These are phyloP conservation scores for Frieseomelitta varia DNA, from an alignment of 1,140 invertebrate genomes.

Conservation along the genomic window DNA sequence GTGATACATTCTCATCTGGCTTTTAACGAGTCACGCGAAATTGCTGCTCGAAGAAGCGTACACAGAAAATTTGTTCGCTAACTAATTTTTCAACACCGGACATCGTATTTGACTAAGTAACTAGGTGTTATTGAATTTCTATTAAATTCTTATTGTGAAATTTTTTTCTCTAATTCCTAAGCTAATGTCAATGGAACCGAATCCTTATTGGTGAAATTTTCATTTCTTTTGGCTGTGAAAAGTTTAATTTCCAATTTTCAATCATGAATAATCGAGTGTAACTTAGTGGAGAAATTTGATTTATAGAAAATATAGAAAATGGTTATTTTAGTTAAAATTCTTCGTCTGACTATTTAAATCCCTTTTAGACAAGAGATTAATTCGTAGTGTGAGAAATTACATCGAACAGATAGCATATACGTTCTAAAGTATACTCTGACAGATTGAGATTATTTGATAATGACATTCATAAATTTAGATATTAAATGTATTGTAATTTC, in stretches of 20 bases:
- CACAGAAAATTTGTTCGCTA: slow-evolving; percentile 39
- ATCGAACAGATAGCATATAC: too few species aligned
- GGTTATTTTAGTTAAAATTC: neutral
- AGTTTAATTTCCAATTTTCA: neutral
- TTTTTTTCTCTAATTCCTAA: neutral
- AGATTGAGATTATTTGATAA: too few species aligned
- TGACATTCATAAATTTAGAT: too few species aligned
- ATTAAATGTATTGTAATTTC: too few species aligned
- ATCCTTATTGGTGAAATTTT: neutral
- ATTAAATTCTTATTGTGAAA: too few species aligned
- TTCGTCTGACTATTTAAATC: neutral
- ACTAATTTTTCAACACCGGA: slow-evolving; percentile 29
- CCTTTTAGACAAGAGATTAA: neutral
- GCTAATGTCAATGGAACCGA: neutral
- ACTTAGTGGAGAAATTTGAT: neutral
- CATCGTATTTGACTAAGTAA: slow-evolving; percentile 11
- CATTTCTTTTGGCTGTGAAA: neutral
- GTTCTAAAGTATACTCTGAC: too few species aligned
- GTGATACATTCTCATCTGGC: slow-evolving; percentile 20
- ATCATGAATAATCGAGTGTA: neutral
- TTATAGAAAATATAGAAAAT: neutral
- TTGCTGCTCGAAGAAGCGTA: slow-evolving; percentile 17
- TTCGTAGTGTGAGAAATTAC: neutral
- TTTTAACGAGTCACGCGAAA: slow-evolving; percentile 57
- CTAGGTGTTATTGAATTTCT: too few species aligned